Evolutionary conservation across 2,888 invertebrate species (phyloP), one percentile per base, ranked within the genome.

Genomic region (Tipula unca): DNA sequence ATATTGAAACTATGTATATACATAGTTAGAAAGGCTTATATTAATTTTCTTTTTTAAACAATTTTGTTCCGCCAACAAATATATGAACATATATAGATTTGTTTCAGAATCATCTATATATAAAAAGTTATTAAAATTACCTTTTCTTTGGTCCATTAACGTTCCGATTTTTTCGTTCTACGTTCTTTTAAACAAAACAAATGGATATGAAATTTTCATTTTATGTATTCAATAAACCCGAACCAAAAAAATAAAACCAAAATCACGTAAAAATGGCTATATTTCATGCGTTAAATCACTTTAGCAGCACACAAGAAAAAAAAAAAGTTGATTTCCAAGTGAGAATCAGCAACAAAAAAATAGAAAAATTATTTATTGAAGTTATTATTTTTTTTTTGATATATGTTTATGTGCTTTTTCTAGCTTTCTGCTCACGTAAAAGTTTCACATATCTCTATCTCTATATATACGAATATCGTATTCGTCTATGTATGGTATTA

Each of bases 241-340:
- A 69, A 69, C 69, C 69, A 69, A 69, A 69, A 54, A 54, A 8
- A 54, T 17, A 4, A 54, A 69, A 20, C 69, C 25, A 69, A 69
- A 69, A 69, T 25, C 69, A 69, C 69, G 69, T 69, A 69, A 69
- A 69, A 25, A 13, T 25, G 69, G 25, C 69, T 69, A 69, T 69
- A 69, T 69, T 69, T 69, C 69, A 69, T 69, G 69, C 69, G 69
- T 69, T 69, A 69, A 69, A 69, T 69, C 69, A 69, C 69, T 69
- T 69, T 69, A 69, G 69, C 69, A 69, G 69, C 69, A 69, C 25
- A 69, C 69, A 25, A 20, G 69, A 69, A 25, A 10, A 69, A 25
- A 69, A 25, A 25, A 69, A 69, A 25, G 25, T 69, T 69, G 25
- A 69, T 69, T 54, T 25, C 69, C 25, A 69, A 69, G 69, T 69